Evolutionary conservation across 1,140 invertebrate species (phyloP).

Genomic region (Diploscapter pachys): DNA sequence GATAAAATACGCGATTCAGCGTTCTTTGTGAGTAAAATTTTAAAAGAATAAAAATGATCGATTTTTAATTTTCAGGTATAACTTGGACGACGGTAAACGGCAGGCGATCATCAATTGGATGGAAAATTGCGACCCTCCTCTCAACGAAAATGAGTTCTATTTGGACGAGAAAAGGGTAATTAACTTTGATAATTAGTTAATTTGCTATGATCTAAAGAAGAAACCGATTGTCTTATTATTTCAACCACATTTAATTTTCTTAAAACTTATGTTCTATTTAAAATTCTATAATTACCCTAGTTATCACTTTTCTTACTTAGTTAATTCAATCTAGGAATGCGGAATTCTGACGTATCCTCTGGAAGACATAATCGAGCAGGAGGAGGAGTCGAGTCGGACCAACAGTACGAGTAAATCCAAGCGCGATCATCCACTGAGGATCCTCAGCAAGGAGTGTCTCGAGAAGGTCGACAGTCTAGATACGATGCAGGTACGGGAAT

Average conservation of each 20-base stretch:
- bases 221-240: too few species aligned
- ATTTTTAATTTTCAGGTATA: slow-evolving; percentile 20
- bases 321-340: slow-evolving; percentile 12
- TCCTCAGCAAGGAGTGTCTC: slow-evolving; percentile 26
- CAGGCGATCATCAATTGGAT: slow-evolving; percentile 28
- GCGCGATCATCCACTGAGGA: slow-evolving; percentile 29
- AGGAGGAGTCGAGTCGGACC: slow-evolving; percentile 22
- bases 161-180: not conserved
- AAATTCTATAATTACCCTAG: too few species aligned
- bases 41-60: not conserved
- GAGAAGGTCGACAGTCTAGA: slow-evolving; percentile 5
- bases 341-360: slow-evolving; percentile 29
- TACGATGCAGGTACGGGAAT: too few species aligned
- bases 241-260: too few species aligned
- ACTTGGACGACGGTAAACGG: slow-evolving; percentile 24
- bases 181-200: not conserved
- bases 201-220: not conserved
- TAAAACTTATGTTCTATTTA: too few species aligned
- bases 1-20: too few species aligned
- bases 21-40: not conserved
- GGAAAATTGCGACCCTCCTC: slow-evolving; percentile 21
- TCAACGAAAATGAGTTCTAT: not conserved
- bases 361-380: slow-evolving; percentile 34
- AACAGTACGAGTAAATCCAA: slow-evolving; percentile 9
- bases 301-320: not conserved